These are phyloP conservation scores for Bagarius yarrelli DNA, from an alignment of 2,113 vertebrate species.

Conservation along the genomic window DNA sequence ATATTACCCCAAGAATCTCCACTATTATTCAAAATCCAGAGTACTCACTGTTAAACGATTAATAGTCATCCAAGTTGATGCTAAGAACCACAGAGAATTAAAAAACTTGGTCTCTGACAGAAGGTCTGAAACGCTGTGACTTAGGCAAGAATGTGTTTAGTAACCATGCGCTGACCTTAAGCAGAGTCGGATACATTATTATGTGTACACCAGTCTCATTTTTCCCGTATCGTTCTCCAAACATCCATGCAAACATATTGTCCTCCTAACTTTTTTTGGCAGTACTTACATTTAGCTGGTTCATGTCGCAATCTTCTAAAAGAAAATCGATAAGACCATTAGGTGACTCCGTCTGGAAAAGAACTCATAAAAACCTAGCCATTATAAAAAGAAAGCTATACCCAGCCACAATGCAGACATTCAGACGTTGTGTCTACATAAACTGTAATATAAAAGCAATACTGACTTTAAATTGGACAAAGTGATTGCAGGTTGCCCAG, in stretches of 20 bases:
- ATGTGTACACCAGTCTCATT: neutral
- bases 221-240: neutral
- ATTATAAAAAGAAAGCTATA: conserved; percentile 1
- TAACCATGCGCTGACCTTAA: neutral
- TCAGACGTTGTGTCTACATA: neutral
- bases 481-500: neutral
- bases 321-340: conserved; percentile 22
- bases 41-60: neutral
- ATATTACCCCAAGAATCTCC: conserved; percentile 4
- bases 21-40: conserved; percentile 10
- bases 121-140: neutral
- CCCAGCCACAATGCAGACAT: neutral
- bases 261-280: neutral
- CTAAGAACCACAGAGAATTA: neutral
- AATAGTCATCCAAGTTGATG: neutral
- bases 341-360: conserved; percentile 13
- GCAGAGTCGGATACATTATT: neutral
- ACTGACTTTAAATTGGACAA: conserved; percentile 23
- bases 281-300: neutral
- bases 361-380: neutral
- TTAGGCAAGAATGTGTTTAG: neutral
- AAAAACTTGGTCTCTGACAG: neutral
- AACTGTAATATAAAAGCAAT: conserved; percentile 22
- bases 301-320: conserved; percentile 8
- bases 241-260: neutral